Evolutionary conservation across 2,888 invertebrate genomes (phyloP).

Genomic region (Eudemis profundana): DNA sequence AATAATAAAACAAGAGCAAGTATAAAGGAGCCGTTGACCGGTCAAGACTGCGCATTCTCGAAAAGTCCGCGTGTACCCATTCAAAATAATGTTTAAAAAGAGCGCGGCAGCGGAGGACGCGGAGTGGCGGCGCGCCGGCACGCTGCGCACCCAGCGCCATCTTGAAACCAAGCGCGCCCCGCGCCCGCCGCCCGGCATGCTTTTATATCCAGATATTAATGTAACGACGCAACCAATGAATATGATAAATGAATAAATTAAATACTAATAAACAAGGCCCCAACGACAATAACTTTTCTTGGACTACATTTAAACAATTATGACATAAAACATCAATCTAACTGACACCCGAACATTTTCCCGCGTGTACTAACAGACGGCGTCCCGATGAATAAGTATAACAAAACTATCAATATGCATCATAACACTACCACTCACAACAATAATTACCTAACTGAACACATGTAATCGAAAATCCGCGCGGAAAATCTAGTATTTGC

Average conservation of each 20-base stretch:
- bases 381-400: slow-evolving; percentile 63
- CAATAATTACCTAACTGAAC: slow-evolving; percentile 17
- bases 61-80: slow-evolving; percentile 42
- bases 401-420: slow-evolving; percentile 56
- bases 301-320: background rate
- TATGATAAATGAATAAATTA: slow-evolving; percentile 31
- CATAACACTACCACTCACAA: slow-evolving; percentile 50
- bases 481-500: slow-evolving; percentile 47
- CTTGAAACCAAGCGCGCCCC: slow-evolving; percentile 71
- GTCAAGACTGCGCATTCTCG: slow-evolving; percentile 31
- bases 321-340: slow-evolving; percentile 31
- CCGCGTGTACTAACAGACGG: slow-evolving; percentile 72
- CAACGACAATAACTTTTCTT: background rate
- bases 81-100: slow-evolving; percentile 63
- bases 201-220: slow-evolving; percentile 56
- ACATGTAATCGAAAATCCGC: slow-evolving; percentile 37
- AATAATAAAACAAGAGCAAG: slow-evolving; percentile 6
- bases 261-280: background rate
- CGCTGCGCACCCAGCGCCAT: slow-evolving; percentile 83
- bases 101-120: slow-evolving; percentile 62
- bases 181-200: slow-evolving; percentile 73
- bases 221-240: slow-evolving; percentile 36
- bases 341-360: slow-evolving; percentile 60
- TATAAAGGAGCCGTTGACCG: slow-evolving; percentile 22
- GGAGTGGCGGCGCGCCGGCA: slow-evolving; percentile 67